Conservation (phyloP, 35 echinoderm and acorn worm species). For the Diadema setosum region DNA sequence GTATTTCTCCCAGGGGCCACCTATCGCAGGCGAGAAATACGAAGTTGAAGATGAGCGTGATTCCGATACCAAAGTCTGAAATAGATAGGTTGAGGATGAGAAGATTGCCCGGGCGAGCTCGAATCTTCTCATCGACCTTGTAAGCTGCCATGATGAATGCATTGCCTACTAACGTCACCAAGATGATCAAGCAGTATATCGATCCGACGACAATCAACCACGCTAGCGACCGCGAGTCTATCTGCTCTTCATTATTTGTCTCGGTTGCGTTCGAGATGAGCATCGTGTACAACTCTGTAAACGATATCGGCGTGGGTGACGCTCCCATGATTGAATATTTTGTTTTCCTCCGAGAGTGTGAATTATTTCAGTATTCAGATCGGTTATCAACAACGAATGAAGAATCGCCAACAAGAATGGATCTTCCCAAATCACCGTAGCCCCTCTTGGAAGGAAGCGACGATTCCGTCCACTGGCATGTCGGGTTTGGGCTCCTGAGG, state of each 20-base stretch:
- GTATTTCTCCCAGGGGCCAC: conserved; percentile 48
- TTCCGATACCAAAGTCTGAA: conserved; percentile 48
- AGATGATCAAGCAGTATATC: conserved; percentile 13
- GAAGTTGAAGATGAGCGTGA: conserved; percentile 13
- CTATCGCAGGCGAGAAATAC: conserved; percentile 3
- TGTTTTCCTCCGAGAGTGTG: too few species aligned
- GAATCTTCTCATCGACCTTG: conserved; percentile 7
- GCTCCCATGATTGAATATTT: background rate
- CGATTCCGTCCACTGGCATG: too few species aligned
- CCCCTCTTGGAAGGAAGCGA: too few species aligned
- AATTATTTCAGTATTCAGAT: too few species aligned
- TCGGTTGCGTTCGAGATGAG: background rate
- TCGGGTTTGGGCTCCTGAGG: too few species aligned
- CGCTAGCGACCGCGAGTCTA: background rate
- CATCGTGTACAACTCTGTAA: background rate
- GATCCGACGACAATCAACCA: background rate
- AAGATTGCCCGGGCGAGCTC: background rate
- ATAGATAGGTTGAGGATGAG: conserved; percentile 51
- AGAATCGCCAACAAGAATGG: too few species aligned
- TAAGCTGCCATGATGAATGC: conserved; percentile 54
- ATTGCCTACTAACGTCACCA: conserved; percentile 60
- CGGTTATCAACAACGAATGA: too few species aligned
- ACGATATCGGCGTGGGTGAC: background rate
- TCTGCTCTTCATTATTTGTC: background rate
- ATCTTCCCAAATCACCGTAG: too few species aligned